Evolutionary conservation across 2,888 invertebrate genomes (phyloP).

Genomic region (Tipula unca): DNA sequence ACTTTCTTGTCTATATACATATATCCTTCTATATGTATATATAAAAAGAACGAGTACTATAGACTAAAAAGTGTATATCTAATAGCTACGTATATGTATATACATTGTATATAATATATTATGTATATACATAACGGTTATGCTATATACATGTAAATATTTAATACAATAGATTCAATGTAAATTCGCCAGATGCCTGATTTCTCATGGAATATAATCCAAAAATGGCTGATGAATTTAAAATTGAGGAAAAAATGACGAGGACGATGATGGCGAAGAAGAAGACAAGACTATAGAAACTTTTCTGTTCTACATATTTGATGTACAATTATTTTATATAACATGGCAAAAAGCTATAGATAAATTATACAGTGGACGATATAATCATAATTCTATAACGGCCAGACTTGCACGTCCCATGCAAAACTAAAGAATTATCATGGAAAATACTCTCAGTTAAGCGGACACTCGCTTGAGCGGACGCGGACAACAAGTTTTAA

Average conservation of each 20-base stretch:
- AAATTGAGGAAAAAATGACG: background rate
- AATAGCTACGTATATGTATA: background rate
- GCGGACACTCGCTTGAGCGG: no score
- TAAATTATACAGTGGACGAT: no score
- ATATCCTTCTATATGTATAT: background rate
- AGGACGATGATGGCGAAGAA: background rate
- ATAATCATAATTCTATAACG: no score
- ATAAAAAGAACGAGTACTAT: background rate
- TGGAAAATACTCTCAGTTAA: no score
- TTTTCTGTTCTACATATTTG: background rate
- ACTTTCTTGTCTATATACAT: background rate
- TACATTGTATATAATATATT: no score
- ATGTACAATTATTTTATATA: background rate
- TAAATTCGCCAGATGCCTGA: background rate
- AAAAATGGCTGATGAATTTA: slow-evolving; percentile 4
- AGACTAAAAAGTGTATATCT: background rate
- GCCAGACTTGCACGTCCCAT: no score
- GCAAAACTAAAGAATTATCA: no score
- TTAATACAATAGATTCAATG: slow-evolving; percentile 4
- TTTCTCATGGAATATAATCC: background rate
- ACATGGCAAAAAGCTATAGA: no score
- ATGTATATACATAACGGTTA: background rate
- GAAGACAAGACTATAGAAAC: background rate
- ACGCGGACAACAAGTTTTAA: no score
- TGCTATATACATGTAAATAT: background rate